Conservation (phyloP, 2,113 vertebrate genomes). For the Chitala chitala region DNA sequence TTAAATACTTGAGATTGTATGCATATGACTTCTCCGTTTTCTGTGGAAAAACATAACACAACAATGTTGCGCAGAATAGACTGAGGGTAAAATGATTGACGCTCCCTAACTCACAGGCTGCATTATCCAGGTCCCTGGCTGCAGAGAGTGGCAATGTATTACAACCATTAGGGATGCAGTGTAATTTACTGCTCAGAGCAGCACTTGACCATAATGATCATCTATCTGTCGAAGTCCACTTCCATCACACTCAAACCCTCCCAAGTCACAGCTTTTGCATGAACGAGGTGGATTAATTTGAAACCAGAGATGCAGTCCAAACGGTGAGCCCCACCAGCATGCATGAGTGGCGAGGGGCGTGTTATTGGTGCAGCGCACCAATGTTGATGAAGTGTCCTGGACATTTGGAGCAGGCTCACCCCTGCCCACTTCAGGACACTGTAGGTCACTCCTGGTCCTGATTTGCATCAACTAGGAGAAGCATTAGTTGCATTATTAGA, state of each 20-base stretch:
- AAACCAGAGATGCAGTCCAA: conserved; percentile 35
- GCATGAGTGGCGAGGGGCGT: conserved; percentile 30
- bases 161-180: conserved; percentile 52
- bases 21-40: neutral
- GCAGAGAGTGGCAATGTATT: conserved; percentile 3
- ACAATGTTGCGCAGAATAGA: too few relatives aligned
- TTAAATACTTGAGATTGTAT: neutral
- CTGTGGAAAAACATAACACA: conserved; percentile 45
- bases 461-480: neutral
- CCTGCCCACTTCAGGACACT: neutral
- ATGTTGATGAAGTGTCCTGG: conserved; percentile 34
- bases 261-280: conserved; percentile 30
- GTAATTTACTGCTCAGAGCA: conserved; percentile 45
- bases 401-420: conserved; percentile 21
- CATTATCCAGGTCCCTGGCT: conserved; percentile 24
- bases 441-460: neutral
- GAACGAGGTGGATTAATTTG: conserved; percentile 31
- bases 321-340: conserved; percentile 19
- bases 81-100: conserved; percentile 34
- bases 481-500: too few relatives aligned
- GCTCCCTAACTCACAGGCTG: neutral
- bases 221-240: conserved; percentile 36
- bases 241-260: conserved; percentile 35
- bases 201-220: conserved; percentile 43
- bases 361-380: conserved; percentile 18